Percentiles rank a stretch among this genome's conserved stretches.
Evolutionary conservation across 2,888 invertebrate genomes (phyloP).

Genomic region (Pristionchus fissidentatus): DNA sequence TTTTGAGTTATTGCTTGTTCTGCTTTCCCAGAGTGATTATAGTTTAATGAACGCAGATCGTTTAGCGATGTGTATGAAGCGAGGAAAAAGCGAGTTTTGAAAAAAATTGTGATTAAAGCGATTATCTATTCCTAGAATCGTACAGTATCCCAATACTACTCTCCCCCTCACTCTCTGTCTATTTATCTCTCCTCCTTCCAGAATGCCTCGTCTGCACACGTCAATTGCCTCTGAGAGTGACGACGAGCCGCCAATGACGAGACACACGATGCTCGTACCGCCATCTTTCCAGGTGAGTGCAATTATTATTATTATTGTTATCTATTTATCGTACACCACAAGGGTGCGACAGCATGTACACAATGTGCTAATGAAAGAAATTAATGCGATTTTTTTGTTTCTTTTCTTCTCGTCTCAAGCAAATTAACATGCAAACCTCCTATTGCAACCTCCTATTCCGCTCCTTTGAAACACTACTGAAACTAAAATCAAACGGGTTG

Average conservation of each 20-base stretch:
- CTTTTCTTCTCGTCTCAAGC: not conserved
- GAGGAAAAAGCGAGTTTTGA: not conserved
- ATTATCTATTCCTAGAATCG: no score
- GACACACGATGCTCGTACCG: conserved; percentile 24
- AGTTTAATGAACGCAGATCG: no score
- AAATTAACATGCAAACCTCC: no score
- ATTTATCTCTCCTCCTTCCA: not conserved
- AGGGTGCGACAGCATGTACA: not conserved
- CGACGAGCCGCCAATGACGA: conserved; percentile 15
- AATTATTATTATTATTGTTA: not conserved
- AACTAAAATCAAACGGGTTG: no score
- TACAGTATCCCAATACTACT: no score
- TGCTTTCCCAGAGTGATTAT: no score
- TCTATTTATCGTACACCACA: not conserved
- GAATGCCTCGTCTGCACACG: conserved; percentile 53
- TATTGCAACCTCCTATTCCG: no score
- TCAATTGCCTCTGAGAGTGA: conserved; percentile 17
- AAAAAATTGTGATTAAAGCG: no score
- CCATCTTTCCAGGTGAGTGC: not conserved
- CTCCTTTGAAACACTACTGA: no score
- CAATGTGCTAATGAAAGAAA: no score
- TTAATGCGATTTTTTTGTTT: not conserved
- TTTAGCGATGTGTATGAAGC: not conserved
- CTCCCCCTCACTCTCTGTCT: not conserved
- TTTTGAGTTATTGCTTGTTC: no score